phyloP scores from a whole-genome alignment of 2,113 vertebrate genomes.

The Rhinogobius similis region DNA sequence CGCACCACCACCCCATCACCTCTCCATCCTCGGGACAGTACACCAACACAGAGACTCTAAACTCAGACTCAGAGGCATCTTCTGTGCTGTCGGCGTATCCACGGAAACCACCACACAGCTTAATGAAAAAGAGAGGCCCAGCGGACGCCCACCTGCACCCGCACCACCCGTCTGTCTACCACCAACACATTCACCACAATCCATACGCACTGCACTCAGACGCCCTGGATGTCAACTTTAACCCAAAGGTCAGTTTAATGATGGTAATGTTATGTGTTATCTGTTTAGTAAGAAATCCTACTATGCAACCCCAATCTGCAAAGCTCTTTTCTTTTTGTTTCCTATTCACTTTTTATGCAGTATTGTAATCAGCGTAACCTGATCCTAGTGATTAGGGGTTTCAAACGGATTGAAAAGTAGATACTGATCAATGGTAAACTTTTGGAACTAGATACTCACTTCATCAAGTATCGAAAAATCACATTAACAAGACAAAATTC shows the following conservation, averaged over 20 bases:
- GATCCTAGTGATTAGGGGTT: no score
- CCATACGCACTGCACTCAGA: conserved; percentile 54
- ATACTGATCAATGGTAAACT: no score
- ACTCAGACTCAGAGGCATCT: conserved; percentile 90
- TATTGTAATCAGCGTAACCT: no score
- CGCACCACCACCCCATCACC: conserved; percentile 76
- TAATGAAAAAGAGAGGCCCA: conserved; percentile 76
- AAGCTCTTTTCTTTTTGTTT: no score
- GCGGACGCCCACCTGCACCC: conserved; percentile 59
- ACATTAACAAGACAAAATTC: no score
- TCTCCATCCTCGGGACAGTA: conserved; percentile 84
- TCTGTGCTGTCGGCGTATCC: conserved; percentile 79
- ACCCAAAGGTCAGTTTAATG: conserved; percentile 76
- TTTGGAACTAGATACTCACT: no score
- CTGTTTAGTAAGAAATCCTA: not conserved
- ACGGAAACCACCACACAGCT: conserved; percentile 54
- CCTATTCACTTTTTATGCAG: no score
- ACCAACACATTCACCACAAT: conserved; percentile 59
- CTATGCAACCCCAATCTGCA: no score
- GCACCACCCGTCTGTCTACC: conserved; percentile 54
- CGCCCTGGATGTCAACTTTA: conserved; percentile 91
- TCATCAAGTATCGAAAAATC: no score
- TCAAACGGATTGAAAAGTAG: no score
- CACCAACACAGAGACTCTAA: conserved; percentile 85
- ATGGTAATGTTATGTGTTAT: not conserved